Evolutionary conservation across 2,113 vertebrate genomes (phyloP).

Genomic region (Orientallactaga bullata): DNA sequence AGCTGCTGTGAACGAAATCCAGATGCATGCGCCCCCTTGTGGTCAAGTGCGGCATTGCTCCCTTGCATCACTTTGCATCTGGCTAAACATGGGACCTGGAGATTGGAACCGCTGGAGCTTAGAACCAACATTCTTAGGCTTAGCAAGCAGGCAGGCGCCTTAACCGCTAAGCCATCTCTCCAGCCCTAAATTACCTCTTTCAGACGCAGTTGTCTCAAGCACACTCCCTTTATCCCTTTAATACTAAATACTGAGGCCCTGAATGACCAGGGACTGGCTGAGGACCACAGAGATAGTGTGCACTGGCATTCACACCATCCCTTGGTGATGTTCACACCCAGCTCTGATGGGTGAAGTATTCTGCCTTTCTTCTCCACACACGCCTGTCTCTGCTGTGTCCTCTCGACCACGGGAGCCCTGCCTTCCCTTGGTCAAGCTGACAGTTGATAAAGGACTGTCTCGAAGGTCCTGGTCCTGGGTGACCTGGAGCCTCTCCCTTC

Average conservation of each 20-base stretch:
- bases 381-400: neutral
- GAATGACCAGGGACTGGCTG: neutral
- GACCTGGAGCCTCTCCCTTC: neutral
- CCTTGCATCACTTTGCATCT: too few species aligned
- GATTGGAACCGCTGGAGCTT: too few species aligned
- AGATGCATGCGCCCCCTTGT: too few species aligned
- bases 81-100: too few species aligned
- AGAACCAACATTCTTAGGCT: too few species aligned
- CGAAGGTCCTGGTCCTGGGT: neutral
- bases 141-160: too few species aligned
- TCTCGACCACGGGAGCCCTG: too few species aligned
- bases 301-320: too few species aligned
- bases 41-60: too few species aligned
- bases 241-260: neutral
- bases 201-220: neutral
- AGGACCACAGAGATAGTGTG: neutral
- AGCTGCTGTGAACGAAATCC: too few species aligned
- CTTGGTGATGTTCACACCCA: rapidly evolving
- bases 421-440: neutral
- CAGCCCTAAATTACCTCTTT: neutral
- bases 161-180: too few species aligned
- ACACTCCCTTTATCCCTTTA: neutral
- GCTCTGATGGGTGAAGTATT: neutral
- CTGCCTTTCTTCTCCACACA: neutral
- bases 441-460: neutral